A percentile compares a stretch with the other conserved stretches of the same genome.
These are phyloP conservation scores for Decapterus maruadsi DNA, from an alignment of 2,797 vertebrate species.

Conservation along the genomic window DNA sequence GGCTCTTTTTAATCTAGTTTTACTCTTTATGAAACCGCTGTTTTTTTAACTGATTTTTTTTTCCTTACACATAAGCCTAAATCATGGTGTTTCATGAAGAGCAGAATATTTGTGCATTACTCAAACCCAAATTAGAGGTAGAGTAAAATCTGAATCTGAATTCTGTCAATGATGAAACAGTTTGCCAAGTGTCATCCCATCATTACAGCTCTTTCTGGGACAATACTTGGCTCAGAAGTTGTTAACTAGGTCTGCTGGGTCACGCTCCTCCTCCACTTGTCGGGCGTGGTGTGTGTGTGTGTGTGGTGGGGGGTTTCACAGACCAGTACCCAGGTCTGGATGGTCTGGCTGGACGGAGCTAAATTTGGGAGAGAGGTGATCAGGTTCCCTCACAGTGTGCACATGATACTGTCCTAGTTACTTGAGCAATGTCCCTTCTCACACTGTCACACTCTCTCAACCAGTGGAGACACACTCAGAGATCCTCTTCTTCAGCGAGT, in stretches of 20 bases:
- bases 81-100: neutral
- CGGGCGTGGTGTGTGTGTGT: slow-evolving; percentile 45
- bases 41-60: neutral
- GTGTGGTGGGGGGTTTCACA: slow-evolving; percentile 52
- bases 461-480: slow-evolving; percentile 49
- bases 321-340: slow-evolving; percentile 65
- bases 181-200: neutral
- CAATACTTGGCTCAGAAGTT: slow-evolving; percentile 31
- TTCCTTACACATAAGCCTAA: neutral
- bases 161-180: neutral
- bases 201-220: neutral
- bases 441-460: slow-evolving; percentile 54
- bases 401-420: slow-evolving; percentile 86
- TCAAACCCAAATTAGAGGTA: neutral
- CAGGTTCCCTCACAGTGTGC: slow-evolving; percentile 82
- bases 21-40: neutral
- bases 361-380: slow-evolving; percentile 86
- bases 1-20: neutral
- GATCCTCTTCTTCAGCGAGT: slow-evolving; percentile 31
- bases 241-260: slow-evolving; percentile 42
- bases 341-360: slow-evolving; percentile 78
- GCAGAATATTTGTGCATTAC: neutral
- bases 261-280: slow-evolving; percentile 32
- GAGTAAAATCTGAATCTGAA: too few species aligned
- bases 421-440: slow-evolving; percentile 73